phyloP scores from a whole-genome alignment of 2,888 invertebrate species.

The Hecatera dysodea region DNA sequence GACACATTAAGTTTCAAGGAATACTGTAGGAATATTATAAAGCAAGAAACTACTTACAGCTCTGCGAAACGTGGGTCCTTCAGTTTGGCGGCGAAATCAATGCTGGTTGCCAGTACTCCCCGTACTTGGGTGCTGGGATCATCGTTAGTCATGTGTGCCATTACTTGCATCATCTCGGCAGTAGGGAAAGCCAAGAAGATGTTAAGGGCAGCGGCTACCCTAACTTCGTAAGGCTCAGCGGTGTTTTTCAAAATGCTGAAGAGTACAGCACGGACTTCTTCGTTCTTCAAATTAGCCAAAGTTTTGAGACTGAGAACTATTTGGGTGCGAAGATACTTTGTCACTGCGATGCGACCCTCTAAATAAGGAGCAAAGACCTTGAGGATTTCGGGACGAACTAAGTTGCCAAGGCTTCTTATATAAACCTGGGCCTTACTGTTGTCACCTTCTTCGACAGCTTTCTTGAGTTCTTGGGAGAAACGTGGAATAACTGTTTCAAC shows the following conservation, averaged over 20 bases:
- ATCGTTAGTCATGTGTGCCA: slow-evolving; percentile 92
- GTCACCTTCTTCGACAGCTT: slow-evolving; percentile 90
- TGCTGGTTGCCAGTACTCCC: slow-evolving; percentile 91
- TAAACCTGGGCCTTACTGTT: slow-evolving; percentile 91
- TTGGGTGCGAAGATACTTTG: slow-evolving; percentile 92
- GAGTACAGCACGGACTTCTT: slow-evolving; percentile 89
- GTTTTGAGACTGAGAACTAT: slow-evolving; percentile 91
- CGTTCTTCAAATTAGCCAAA: slow-evolving; percentile 87
- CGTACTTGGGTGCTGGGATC: slow-evolving; percentile 92
- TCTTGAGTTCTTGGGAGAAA: slow-evolving; percentile 87
- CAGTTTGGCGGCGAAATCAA: slow-evolving; percentile 90
- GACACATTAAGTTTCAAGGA: not conserved
- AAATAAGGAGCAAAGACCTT: slow-evolving; percentile 92
- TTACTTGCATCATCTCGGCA: slow-evolving; percentile 92
- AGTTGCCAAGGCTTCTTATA: slow-evolving; percentile 92
- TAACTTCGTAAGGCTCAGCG: slow-evolving; percentile 92
- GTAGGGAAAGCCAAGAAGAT: slow-evolving; percentile 92
- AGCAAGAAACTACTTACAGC: slow-evolving; percentile 84
- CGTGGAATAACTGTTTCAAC: slow-evolving; percentile 91
- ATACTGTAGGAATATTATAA: not conserved
- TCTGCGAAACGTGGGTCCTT: slow-evolving; percentile 80
- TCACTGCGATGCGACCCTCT: slow-evolving; percentile 90
- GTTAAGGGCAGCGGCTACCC: slow-evolving; percentile 92
- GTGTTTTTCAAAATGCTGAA: slow-evolving; percentile 93
- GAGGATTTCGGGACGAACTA: slow-evolving; percentile 92